Evolutionary conservation across 1,140 invertebrate species (phyloP).

Genomic region (Neodiprion lecontei): DNA sequence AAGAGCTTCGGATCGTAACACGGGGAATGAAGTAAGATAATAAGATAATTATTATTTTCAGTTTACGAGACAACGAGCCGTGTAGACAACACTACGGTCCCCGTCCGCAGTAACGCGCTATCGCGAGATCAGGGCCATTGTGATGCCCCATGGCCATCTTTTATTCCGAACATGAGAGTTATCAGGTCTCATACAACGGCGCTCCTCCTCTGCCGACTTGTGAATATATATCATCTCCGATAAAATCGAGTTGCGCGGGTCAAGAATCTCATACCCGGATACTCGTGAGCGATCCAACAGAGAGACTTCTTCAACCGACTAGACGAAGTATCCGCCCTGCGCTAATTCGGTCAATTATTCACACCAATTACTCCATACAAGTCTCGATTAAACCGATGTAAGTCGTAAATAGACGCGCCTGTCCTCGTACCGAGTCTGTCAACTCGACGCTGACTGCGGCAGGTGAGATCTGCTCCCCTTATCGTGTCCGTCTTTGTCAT

Average conservation of each 20-base stretch:
- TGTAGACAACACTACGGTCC: background rate
- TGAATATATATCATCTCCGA: slow-evolving; percentile 23
- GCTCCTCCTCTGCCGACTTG: slow-evolving; percentile 11
- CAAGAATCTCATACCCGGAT: slow-evolving; percentile 27
- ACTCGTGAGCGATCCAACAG: background rate
- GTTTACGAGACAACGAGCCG: slow-evolving; percentile 1
- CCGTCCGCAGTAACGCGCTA: background rate
- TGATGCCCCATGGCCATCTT: slow-evolving; percentile 16
- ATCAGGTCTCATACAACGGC: slow-evolving; percentile 13
- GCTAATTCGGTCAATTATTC: background rate
- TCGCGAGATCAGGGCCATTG: slow-evolving; percentile 7
- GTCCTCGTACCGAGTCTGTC: too few relatives aligned
- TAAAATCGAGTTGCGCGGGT: slow-evolving; percentile 27
- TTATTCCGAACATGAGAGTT: slow-evolving; percentile 19
- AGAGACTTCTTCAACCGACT: background rate
- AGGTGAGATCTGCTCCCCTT: too few relatives aligned
- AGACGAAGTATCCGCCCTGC: background rate
- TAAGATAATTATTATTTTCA: slow-evolving; percentile 10
- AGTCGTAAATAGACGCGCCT: too few relatives aligned
- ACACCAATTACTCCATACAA: too few relatives aligned
- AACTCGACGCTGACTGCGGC: too few relatives aligned
- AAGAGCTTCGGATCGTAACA: background rate
- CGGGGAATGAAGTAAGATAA: background rate
- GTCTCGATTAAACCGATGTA: too few relatives aligned
- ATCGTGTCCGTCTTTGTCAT: too few relatives aligned